Evolutionary conservation across 2,888 invertebrate species (phyloP).

Genomic region (Apamea anceps): DNA sequence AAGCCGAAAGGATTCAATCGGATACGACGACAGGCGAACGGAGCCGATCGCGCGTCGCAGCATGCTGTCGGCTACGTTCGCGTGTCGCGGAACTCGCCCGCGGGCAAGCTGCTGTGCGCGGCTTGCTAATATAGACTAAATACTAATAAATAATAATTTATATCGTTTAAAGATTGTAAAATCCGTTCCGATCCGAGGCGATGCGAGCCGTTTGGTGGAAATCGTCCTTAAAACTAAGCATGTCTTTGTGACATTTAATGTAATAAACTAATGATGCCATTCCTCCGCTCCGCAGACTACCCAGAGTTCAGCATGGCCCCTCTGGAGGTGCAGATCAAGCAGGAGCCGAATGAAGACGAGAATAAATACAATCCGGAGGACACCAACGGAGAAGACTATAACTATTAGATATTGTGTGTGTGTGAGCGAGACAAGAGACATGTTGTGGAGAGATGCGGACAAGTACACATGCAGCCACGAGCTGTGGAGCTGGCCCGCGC

Average conservation of each 20-base stretch:
- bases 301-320: conserved; percentile 93
- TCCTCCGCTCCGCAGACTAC: conserved; percentile 62
- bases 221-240: no score
- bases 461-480: background rate
- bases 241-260: background rate
- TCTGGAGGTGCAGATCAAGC: conserved; percentile 92
- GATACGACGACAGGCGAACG: no score
- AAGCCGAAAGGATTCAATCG: no score
- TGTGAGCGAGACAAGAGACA: background rate
- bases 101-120: no score
- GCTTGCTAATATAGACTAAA: no score
- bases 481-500: background rate
- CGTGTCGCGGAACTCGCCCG: no score
- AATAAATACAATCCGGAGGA: conserved; percentile 93
- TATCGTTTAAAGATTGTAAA: no score
- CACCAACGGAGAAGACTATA: conserved; percentile 83
- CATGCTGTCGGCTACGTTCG: no score
- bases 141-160: no score
- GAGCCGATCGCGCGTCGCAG: no score
- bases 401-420: conserved; percentile 60
- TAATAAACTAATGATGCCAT: background rate
- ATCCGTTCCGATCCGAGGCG: no score
- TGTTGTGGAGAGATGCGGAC: background rate
- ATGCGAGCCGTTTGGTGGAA: no score
- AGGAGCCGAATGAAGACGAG: conserved; percentile 92